A percentile compares a stretch with the other conserved stretches of the same genome.
Conservation (phyloP, 1,140 invertebrate species). For the Tetraneura akinire region DNA sequence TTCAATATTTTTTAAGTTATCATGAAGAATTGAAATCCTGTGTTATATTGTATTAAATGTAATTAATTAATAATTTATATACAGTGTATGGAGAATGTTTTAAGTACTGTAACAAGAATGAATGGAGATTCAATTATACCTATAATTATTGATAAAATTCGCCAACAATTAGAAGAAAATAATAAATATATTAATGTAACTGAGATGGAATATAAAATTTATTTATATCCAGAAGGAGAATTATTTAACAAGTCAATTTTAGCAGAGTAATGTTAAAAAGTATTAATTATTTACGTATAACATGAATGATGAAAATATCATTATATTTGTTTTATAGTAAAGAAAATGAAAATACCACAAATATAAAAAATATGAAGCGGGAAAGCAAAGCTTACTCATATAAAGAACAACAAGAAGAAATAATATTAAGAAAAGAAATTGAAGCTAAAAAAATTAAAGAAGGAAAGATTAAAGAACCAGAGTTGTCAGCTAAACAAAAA, state of each 20-base stretch:
- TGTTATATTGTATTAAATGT: background rate
- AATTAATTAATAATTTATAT: conserved; percentile 52
- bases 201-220: conserved; percentile 87
- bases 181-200: conserved; percentile 67
- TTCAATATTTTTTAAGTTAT: background rate
- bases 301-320: background rate
- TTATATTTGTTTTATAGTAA: conserved; percentile 25
- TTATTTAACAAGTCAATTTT: conserved; percentile 89
- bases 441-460: conserved; percentile 86
- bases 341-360: conserved; percentile 36
- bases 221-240: conserved; percentile 83
- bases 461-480: conserved; percentile 75
- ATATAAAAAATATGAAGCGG: conserved; percentile 68
- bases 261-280: conserved; percentile 65
- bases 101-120: conserved; percentile 67
- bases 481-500: conserved; percentile 87
- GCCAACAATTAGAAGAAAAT: conserved; percentile 41
- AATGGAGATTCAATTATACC: conserved; percentile 62
- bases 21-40: too few relatives aligned
- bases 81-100: conserved; percentile 66
- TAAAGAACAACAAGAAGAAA: conserved; percentile 94
- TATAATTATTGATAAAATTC: conserved; percentile 44
- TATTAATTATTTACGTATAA: background rate
- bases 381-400: conserved; percentile 97
- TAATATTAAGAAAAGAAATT: conserved; percentile 86